Conservation (phyloP, 1,140 invertebrate species). For the Thereuonema tuberculata region DNA sequence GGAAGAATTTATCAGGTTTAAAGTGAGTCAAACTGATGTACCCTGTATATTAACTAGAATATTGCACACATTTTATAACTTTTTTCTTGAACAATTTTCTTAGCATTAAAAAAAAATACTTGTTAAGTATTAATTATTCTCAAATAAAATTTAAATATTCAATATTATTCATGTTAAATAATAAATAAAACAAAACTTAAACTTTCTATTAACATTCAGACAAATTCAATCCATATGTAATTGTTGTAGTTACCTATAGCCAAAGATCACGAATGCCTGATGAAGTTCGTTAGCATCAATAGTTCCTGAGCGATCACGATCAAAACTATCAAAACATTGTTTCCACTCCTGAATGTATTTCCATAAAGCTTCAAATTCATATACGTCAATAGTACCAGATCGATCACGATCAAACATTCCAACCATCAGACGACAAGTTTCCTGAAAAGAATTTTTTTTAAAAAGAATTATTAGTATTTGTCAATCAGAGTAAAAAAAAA, state of each 20-base stretch:
- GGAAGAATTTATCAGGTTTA: no score
- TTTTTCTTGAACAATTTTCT: no score
- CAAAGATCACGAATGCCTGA: constrained; percentile 31
- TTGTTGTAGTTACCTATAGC: constrained; percentile 35
- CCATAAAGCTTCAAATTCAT: constrained; percentile 74
- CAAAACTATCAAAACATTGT: constrained; percentile 31
- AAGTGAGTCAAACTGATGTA: no score
- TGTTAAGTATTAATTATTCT: no score
- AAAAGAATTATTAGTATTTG: neutral
- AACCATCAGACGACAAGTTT: constrained; percentile 78
- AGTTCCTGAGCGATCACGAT: constrained; percentile 32
- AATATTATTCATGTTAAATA: neutral
- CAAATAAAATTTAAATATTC: neutral
- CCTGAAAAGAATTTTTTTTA: constrained; percentile 22
- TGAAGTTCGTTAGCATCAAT: constrained; percentile 31
- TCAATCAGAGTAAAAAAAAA: neutral
- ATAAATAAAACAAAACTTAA: neutral
- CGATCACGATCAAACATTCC: constrained; percentile 78
- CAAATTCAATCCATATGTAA: no score
- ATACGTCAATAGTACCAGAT: constrained; percentile 69
- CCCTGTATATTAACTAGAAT: no score
- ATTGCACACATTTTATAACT: no score
- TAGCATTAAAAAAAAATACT: no score
- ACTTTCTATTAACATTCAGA: neutral
- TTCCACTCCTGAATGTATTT: constrained; percentile 82